Evolutionary conservation across 2,888 invertebrate genomes (phyloP).

Genomic region (Palloptera scutellata): DNA sequence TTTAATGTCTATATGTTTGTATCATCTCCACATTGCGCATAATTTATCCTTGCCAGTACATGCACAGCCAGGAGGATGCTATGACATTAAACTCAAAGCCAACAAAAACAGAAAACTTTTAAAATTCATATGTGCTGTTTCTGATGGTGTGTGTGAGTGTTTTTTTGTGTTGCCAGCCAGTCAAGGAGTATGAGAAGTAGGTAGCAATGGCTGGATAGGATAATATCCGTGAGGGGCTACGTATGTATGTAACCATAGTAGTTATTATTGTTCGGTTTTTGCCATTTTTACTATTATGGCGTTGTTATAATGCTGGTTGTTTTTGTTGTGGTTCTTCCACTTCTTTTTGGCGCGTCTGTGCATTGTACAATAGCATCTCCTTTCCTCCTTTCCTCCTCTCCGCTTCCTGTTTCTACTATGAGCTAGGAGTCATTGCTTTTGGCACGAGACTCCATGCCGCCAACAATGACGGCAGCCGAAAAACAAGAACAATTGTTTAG

Average conservation of each 20-base stretch:
- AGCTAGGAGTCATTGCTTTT: constrained; percentile 3
- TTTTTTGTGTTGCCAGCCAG: no score
- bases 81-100: background rate
- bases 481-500: no score
- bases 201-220: background rate
- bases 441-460: constrained; percentile 50
- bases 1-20: constrained; percentile 35
- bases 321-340: background rate
- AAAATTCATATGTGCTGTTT: constrained; percentile 18
- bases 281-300: background rate
- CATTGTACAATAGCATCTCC: background rate
- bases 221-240: background rate
- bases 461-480: constrained; percentile 33
- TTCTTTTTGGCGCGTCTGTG: constrained; percentile 4
- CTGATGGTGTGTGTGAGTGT: background rate
- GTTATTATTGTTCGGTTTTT: constrained; percentile 4
- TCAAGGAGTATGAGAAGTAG: no score
- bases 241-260: background rate
- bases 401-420: background rate
- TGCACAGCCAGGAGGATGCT: constrained; percentile 34
- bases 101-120: background rate
- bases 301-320: background rate
- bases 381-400: no score
- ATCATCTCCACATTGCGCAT: background rate
- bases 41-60: constrained; percentile 48